Conservation (phyloP, 1,140 invertebrate species). For the Brachionus rotundiformis region DNA sequence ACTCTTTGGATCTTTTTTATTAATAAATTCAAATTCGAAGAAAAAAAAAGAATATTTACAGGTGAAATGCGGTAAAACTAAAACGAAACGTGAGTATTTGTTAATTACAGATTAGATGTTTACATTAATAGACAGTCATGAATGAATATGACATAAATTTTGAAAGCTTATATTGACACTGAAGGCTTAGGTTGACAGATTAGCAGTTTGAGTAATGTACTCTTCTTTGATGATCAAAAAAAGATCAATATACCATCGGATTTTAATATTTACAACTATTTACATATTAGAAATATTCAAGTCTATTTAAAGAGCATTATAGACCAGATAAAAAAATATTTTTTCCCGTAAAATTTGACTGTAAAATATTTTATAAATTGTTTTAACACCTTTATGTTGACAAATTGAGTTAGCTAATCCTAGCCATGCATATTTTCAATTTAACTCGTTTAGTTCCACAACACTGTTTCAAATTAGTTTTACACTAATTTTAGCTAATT, state of each 20-base stretch:
- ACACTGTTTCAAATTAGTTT: constrained; percentile 13
- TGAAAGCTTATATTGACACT: background rate
- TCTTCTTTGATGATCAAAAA: constrained; percentile 17
- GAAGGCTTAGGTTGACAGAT: background rate
- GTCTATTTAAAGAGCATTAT: background rate
- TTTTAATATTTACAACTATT: background rate
- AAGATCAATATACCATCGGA: background rate
- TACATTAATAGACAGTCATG: background rate
- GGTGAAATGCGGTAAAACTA: background rate
- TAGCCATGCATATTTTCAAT: background rate
- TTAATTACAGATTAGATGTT: constrained; percentile 26
- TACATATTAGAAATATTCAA: constrained; percentile 10
- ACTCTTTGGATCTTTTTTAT: too few relatives aligned
- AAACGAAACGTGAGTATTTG: background rate
- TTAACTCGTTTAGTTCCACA: background rate
- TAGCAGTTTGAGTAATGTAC: constrained; percentile 9
- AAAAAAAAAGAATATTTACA: background rate
- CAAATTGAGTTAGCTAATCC: background rate
- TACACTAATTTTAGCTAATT: constrained; percentile 15
- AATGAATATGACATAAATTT: constrained; percentile 5
- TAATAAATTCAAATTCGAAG: too few relatives aligned
- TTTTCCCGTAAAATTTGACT: background rate
- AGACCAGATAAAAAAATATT: background rate
- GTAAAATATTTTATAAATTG: background rate
- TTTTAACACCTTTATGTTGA: background rate